Evolutionary conservation across 2,113 vertebrate genomes (phyloP).

Genomic region (Brachypodius melanocephalos): DNA sequence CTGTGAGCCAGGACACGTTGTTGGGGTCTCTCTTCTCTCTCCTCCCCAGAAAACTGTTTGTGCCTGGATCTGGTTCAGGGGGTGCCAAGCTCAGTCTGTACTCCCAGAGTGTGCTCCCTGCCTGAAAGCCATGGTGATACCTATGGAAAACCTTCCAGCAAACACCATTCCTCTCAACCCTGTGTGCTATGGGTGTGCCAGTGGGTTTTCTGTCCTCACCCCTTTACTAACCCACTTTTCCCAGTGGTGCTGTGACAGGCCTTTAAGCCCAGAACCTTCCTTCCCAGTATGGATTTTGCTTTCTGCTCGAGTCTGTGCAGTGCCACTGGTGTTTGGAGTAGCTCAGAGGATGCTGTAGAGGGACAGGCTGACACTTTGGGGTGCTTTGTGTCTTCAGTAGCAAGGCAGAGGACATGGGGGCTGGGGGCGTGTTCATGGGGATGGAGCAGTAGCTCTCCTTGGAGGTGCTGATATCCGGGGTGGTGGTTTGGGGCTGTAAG

Average conservation of each 20-base stretch:
- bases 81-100: not conserved
- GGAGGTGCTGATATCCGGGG: accelerated
- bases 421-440: accelerated
- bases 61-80: not conserved
- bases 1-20: accelerated
- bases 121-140: not conserved
- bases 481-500: accelerated
- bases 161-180: not conserved
- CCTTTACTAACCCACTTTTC: not conserved
- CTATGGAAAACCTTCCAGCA: not conserved
- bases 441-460: not conserved
- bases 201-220: not conserved
- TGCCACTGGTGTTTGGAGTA: not conserved
- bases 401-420: accelerated
- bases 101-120: accelerated
- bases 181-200: accelerated
- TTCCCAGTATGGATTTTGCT: not conserved
- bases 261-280: slow-evolving; percentile 1
- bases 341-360: not conserved
- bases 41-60: not conserved
- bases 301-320: not conserved
- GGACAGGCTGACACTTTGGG: not conserved
- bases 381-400: not conserved
- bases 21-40: not conserved
- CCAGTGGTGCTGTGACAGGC: not conserved